Percentiles rank a stretch among this genome's conserved stretches.
Conservation (phyloP, 2,113 vertebrate species). For the Jaculus jaculus region DNA sequence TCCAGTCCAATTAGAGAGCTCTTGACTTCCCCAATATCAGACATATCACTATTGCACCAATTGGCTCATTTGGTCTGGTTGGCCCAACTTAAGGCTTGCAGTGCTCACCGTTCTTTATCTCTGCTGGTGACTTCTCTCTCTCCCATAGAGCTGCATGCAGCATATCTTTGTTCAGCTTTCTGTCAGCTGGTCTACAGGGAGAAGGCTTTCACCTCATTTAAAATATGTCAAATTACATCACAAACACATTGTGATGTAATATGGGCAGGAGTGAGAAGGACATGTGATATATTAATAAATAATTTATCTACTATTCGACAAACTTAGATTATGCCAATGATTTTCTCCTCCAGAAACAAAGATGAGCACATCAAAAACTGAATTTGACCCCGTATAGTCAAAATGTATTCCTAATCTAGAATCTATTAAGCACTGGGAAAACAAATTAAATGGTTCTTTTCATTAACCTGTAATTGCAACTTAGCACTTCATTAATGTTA, state of each 20-base stretch:
- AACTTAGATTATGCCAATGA: background rate
- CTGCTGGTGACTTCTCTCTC: too few relatives aligned
- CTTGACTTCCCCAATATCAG: too few relatives aligned
- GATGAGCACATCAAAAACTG: background rate
- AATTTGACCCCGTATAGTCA: background rate
- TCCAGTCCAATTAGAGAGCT: too few relatives aligned
- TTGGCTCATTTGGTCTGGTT: too few relatives aligned
- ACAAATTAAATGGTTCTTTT: slow-evolving; percentile 2
- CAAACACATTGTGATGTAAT: background rate
- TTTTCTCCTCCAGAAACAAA: background rate
- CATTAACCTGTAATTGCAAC: background rate
- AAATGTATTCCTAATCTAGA: background rate
- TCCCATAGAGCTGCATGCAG: too few relatives aligned
- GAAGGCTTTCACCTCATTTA: too few relatives aligned
- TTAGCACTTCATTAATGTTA: background rate
- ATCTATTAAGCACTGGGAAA: background rate
- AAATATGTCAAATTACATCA: background rate
- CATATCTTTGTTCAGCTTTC: too few relatives aligned
- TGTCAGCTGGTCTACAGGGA: too few relatives aligned
- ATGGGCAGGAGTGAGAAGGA: background rate
- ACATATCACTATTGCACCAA: too few relatives aligned
- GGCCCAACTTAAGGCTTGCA: too few relatives aligned
- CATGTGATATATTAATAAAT: background rate
- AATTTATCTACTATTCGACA: background rate
- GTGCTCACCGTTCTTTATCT: too few relatives aligned